Conservation (phyloP, 2,888 invertebrate genomes). For the Hetaerina titia region DNA sequence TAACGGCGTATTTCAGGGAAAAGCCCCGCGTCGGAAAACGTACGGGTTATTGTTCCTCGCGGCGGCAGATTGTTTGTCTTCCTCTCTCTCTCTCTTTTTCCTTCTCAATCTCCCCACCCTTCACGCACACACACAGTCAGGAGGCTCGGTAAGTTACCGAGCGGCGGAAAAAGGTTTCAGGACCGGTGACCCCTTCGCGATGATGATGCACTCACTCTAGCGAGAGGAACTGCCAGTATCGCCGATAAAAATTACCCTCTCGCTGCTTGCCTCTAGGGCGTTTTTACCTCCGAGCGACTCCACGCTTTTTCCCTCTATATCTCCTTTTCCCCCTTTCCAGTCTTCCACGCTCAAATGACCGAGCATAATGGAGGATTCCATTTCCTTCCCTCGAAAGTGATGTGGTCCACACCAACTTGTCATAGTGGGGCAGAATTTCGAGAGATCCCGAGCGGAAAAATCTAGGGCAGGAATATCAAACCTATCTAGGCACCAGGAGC, state of each 20-base stretch:
- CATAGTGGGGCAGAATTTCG: not conserved
- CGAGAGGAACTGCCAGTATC: not conserved
- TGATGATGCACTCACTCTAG: not conserved
- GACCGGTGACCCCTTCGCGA: not conserved
- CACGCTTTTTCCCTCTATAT: not conserved
- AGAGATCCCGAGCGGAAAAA: not conserved
- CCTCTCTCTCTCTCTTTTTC: not conserved
- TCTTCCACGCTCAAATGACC: not conserved
- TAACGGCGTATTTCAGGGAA: not conserved
- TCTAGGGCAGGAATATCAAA: constrained; percentile 4
- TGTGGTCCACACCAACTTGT: not conserved
- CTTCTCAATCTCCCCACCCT: too few species aligned
- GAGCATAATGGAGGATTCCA: not conserved
- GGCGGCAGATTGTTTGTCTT: not conserved
- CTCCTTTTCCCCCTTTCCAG: not conserved
- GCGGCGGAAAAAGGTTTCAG: not conserved
- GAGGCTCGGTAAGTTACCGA: not conserved
- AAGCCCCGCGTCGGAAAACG: not conserved
- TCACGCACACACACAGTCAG: not conserved
- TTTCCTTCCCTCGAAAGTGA: not conserved
- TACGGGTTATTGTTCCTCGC: not conserved
- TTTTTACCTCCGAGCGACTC: not conserved
- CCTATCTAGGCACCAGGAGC: not conserved
- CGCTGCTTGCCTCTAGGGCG: not conserved
- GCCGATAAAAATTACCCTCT: not conserved